Evolutionary conservation across 2,797 vertebrate genomes (phyloP).

Genomic region (Coregonus ussuriensis): DNA sequence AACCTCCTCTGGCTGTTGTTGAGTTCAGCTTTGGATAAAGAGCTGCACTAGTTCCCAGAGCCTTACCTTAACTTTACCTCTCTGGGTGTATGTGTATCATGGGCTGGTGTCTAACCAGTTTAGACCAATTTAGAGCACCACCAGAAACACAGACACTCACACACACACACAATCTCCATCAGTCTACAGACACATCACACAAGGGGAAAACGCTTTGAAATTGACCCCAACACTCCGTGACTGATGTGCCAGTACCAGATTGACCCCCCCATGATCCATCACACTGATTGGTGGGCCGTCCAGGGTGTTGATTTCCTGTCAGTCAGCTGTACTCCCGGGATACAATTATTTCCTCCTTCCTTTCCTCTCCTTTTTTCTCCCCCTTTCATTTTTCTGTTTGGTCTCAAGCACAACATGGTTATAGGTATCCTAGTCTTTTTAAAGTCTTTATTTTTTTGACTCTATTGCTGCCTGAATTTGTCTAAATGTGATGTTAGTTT

Average conservation of each 20-base stretch:
- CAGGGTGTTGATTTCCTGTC: constrained; percentile 13
- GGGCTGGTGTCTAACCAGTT: not conserved
- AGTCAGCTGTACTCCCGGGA: not conserved
- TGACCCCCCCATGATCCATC: constrained; percentile 30
- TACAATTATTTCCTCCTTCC: not conserved
- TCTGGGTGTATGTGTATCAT: no score
- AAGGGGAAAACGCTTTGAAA: not conserved
- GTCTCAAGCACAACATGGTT: not conserved
- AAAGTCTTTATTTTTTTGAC: not conserved
- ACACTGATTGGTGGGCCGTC: constrained; percentile 31
- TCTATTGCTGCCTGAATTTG: not conserved
- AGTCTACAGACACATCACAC: constrained; percentile 11
- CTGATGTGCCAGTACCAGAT: not conserved
- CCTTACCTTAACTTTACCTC: no score
- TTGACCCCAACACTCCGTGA: not conserved
- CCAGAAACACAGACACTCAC: not conserved
- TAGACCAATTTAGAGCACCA: not conserved
- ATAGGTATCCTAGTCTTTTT: no score
- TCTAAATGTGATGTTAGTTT: not conserved
- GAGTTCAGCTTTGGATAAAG: no score
- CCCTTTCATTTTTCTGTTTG: constrained; percentile 20
- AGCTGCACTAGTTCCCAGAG: no score
- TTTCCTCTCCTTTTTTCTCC: not conserved
- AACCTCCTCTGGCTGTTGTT: no score
- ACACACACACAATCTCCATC: not conserved